Evolutionary conservation across 2,113 vertebrate genomes (phyloP).

Genomic region (Seriola quinqueradiata): DNA sequence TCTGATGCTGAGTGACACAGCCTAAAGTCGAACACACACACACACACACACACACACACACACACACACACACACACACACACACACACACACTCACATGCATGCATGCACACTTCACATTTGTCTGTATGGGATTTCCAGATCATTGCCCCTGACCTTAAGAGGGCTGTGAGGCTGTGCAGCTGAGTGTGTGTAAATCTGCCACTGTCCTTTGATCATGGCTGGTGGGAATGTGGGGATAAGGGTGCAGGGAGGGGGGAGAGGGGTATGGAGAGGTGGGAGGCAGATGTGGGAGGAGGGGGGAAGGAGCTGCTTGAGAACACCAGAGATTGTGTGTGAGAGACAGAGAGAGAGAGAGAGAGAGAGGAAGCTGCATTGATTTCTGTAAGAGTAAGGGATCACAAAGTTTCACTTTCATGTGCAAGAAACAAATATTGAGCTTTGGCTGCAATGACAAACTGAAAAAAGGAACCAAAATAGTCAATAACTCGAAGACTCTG

Average conservation of each 20-base stretch:
- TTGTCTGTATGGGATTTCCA: constrained; percentile 73
- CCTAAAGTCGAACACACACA: neutral
- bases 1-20: constrained; percentile 7
- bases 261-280: constrained; percentile 55
- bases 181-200: constrained; percentile 78
- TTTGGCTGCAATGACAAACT: constrained; percentile 47
- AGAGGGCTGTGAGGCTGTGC: constrained; percentile 49
- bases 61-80: neutral
- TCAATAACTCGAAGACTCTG: constrained; percentile 43
- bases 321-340: constrained; percentile 28
- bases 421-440: constrained; percentile 67
- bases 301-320: neutral
- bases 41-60: neutral
- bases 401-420: constrained; percentile 60
- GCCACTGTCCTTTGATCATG: constrained; percentile 71
- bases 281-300: constrained; percentile 4
- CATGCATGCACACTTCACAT: constrained; percentile 44
- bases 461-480: constrained; percentile 54
- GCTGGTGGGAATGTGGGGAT: constrained; percentile 64
- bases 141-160: constrained; percentile 74
- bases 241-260: constrained; percentile 4
- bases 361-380: constrained; percentile 63
- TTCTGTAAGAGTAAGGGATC: constrained; percentile 44
- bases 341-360: neutral
- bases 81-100: neutral